Evolutionary conservation across 30 jellyfish, hydroid and myxozoan species (phyloP).

Genomic region (Haliclystus octoradiatus): DNA sequence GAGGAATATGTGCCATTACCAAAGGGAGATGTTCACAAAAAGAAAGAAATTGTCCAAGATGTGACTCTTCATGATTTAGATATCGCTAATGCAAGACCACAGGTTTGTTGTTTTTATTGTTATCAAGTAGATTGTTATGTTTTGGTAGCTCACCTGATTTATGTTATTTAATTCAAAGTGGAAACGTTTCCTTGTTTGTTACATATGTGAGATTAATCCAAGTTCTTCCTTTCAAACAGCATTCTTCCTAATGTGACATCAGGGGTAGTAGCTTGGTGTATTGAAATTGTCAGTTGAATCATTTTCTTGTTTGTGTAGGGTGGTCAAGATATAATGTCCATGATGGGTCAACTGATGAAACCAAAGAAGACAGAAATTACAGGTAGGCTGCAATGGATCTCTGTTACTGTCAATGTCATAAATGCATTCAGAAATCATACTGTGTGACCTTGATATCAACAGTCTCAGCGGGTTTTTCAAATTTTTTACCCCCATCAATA

Average conservation of each 20-base stretch:
- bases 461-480: too few species aligned
- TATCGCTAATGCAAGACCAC: slow-evolving; percentile 96
- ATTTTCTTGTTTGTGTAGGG: slow-evolving; percentile 31
- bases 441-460: too few species aligned
- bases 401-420: slow-evolving; percentile 14
- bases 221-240: too few species aligned
- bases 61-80: slow-evolving; percentile 94
- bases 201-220: too few species aligned
- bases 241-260: too few species aligned
- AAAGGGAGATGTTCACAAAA: slow-evolving; percentile 93
- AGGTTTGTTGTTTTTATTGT: slow-evolving; percentile 20
- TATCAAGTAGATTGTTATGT: too few species aligned
- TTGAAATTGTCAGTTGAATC: too few species aligned
- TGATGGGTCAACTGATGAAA: slow-evolving; percentile 96
- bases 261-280: too few species aligned
- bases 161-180: background rate
- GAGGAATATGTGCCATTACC: slow-evolving; percentile 98
- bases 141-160: background rate
- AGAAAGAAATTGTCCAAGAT: slow-evolving; percentile 95
- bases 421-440: slow-evolving; percentile 1
- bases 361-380: slow-evolving; percentile 97
- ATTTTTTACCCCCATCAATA: too few species aligned
- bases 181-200: too few species aligned
- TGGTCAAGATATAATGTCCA: slow-evolving; percentile 90
- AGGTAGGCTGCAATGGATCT: slow-evolving; percentile 8